Percentiles rank a stretch among this genome's conserved stretches.
Evolutionary conservation across 1,140 invertebrate genomes (phyloP).

Genomic region (Nymphalis io): DNA sequence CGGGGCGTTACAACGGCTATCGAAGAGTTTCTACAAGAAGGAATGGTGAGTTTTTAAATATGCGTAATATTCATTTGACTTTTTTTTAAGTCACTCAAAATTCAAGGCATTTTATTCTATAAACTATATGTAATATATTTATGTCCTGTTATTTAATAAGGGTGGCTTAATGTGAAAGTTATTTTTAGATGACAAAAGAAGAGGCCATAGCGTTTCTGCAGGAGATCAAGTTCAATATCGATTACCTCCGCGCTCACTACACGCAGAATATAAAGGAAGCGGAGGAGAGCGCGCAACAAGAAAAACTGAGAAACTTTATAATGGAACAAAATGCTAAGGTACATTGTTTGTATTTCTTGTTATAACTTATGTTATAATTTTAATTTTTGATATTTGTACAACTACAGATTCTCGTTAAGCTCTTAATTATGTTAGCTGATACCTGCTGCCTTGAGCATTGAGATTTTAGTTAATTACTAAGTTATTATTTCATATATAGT

Average conservation of each 20-base stretch:
- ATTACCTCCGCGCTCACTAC: slow-evolving; percentile 84
- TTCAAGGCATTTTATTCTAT: no score
- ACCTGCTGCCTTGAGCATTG: no score
- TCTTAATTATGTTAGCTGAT: no score
- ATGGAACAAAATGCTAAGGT: slow-evolving; percentile 72
- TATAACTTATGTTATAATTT: no score
- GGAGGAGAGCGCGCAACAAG: slow-evolving; percentile 73
- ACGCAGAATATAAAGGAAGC: slow-evolving; percentile 73
- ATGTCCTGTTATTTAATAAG: no score
- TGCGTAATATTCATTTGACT: no score
- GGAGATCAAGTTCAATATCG: slow-evolving; percentile 86
- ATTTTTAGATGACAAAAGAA: slow-evolving; percentile 83
- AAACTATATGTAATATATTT: no score
- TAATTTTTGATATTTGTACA: no score
- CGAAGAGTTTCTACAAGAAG: slow-evolving; percentile 87
- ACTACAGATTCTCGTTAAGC: no score
- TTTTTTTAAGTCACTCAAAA: no score
- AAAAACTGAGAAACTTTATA: slow-evolving; percentile 70
- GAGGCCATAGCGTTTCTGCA: slow-evolving; percentile 87
- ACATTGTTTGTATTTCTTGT: slow-evolving; percentile 12
- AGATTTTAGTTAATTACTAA: no score
- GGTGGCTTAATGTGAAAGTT: neutral
- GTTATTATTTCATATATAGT: no score
- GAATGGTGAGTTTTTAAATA: slow-evolving; percentile 80
- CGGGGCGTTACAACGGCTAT: slow-evolving; percentile 86